Conservation (phyloP, 2,797 vertebrate species). For the Gastrophryne carolinensis region DNA sequence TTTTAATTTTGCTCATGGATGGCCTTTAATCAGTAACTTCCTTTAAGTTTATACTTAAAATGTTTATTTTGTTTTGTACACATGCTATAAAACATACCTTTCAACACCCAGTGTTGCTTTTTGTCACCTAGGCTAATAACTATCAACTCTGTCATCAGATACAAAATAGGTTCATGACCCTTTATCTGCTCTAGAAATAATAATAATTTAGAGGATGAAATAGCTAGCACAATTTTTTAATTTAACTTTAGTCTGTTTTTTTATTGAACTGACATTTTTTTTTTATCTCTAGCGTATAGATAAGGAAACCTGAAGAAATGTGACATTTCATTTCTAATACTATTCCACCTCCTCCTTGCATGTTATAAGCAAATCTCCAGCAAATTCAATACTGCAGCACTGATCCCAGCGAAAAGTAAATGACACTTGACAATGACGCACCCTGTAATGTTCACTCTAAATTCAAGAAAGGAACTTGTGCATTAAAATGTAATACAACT, state of each 20-base stretch:
- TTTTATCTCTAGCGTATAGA: not conserved
- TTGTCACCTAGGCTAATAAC: no score
- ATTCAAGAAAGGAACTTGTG: not conserved
- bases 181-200: not conserved
- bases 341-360: not conserved
- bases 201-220: not conserved
- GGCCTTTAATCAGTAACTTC: no score
- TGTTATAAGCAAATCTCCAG: not conserved
- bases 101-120: no score
- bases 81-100: no score
- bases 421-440: not conserved
- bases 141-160: no score
- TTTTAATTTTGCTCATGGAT: no score
- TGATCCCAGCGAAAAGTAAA: not conserved
- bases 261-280: not conserved
- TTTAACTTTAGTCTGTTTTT: not conserved
- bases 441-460: constrained; percentile 36
- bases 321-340: not conserved
- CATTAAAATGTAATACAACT: constrained; percentile 20
- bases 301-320: not conserved
- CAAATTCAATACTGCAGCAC: constrained; percentile 9
- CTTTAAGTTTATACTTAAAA: no score
- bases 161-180: not conserved
- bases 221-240: not conserved
- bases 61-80: no score